Evolutionary conservation across 1,140 invertebrate genomes (phyloP), one percentile per base, ranked within the genome.

Genomic region (Drosophila bifasciata): DNA sequence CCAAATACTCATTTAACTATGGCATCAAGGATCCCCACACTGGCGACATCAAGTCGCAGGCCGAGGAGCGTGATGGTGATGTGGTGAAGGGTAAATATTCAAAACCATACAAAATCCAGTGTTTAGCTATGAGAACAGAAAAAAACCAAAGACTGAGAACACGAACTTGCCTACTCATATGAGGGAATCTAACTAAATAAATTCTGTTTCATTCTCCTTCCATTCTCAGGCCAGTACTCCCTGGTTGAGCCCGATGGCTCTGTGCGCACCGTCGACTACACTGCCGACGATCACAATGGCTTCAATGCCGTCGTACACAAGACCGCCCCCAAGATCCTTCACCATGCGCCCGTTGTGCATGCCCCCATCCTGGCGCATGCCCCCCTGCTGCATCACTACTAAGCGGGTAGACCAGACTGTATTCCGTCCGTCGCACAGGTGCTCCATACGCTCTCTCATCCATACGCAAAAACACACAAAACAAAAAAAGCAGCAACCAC

Each of bases 231-330:
- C 49, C 93, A 94, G 91, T 94, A 94, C 83, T 93, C 93, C 5
- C 89, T 94, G 11, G 92, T 93, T 2, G 93, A 94, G 76, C 93
- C 93, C 15, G 94, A 94, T 76, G 94, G 94, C 19, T 92, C 92
- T 4, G 92, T 93, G 62, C 91, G 93, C 48, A 93, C 91, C 58
- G 95, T 95, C 44, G 93, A 94, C 78, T 96, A 96, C 88, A 95
- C 94, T 1, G 95, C 95, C 19, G 95, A 95, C 86, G 94, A 95
- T 64, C 93, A 94, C 74, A 94, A 93, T 68, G 95, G 95, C 3
- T 92, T 92, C 83, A 92, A 92, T 81, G 92, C 92, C 56, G 90
- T 92, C 23, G 92, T 92, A 4, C 92, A 92, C 74, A 92, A 93
- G 91, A 92, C 92, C 41, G 92, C 89, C 36, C 90, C 91, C 60